Evolutionary conservation across 1,140 invertebrate species (phyloP).

Genomic region (Adoxophyes honmai): DNA sequence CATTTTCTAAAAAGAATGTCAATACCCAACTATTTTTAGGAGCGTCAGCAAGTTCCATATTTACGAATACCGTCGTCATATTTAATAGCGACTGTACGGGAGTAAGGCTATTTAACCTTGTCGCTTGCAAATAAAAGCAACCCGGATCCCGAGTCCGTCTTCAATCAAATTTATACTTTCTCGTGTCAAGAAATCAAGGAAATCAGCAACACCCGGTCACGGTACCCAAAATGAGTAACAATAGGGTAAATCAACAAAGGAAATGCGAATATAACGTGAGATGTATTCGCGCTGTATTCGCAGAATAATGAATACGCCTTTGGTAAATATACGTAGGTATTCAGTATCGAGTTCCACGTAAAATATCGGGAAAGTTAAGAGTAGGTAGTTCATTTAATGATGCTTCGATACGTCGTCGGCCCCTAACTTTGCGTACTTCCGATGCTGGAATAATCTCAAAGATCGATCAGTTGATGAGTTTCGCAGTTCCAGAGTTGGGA

Average conservation of each 20-base stretch:
- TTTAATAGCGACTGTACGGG: too few species aligned
- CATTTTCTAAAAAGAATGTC: too few species aligned
- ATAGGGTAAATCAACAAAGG: not conserved
- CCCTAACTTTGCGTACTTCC: not conserved
- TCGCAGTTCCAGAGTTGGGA: not conserved
- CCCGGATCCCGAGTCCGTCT: not conserved
- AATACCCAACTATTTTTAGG: too few species aligned
- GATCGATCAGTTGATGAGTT: not conserved
- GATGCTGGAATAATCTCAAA: slow-evolving; percentile 7
- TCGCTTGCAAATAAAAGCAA: too few species aligned
- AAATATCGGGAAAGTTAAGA: slow-evolving; percentile 42
- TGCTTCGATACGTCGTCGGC: slow-evolving; percentile 29
- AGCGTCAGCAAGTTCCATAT: too few species aligned
- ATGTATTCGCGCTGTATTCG: too few species aligned
- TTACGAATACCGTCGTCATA: too few species aligned
- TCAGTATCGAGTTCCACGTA: slow-evolving; percentile 33
- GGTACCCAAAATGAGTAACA: not conserved
- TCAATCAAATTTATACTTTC: slow-evolving; percentile 7
- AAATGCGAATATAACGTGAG: too few species aligned
- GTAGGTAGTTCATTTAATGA: slow-evolving; percentile 39
- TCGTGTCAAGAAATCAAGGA: not conserved
- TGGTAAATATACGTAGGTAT: slow-evolving; percentile 32
- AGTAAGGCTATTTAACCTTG: too few species aligned
- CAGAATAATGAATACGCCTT: slow-evolving; percentile 8
- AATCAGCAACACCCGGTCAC: not conserved